Base-by-base conservation (phyloP, 2,113 vertebrate genomes). In the Gasterosteus nipponicus region DNA sequence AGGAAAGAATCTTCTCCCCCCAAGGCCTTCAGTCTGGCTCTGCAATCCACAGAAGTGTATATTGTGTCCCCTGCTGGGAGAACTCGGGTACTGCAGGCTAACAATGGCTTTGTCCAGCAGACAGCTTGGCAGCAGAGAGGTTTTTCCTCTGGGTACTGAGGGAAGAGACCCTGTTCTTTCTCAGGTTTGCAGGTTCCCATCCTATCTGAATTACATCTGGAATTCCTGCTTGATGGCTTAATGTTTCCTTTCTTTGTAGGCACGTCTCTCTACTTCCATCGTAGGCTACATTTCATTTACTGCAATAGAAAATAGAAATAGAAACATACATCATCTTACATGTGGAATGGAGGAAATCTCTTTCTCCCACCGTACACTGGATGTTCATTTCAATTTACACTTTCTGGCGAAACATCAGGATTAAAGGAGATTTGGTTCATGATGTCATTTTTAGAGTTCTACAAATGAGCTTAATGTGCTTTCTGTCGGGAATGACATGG, bases 41-140 rank as follows among this genome's bases (percentile, higher is more conserved):
- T 54, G 42, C 53, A 53, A 9, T 4, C 59, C 56, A 51, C 41
- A 63, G 66, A 69, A 63, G 53, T 54, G 49, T 68, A 83, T 83
- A 41, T 73, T 46, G 70, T 92, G 91, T 88, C 93, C 78, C 76
- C 89, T 91, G 49, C 86, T 89, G 92, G 88, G 4, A 14, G 6
- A 38, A 65, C 31, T 26, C 1, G 14, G 2, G 29, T 1, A 87
- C 63, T 91, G 85, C 90, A 84, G 71, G 64, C 33, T 68, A 9
- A 56, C 35, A 3, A 11, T 19, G 39, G n/a, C 38, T 61, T 75
- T 83, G 81, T 77, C 53, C 42, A 42, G 35, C 57, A 33, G 73
- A 68, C 83, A 86, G 76, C 76, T 87, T 84, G 78, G 70, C 87
- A 81, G 47, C 22, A 26, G 39, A 53, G 12, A 44, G 35, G 75